Base-by-base conservation (phyloP, 2,797 vertebrate genomes). In the Brachyalestes nurse region DNA sequence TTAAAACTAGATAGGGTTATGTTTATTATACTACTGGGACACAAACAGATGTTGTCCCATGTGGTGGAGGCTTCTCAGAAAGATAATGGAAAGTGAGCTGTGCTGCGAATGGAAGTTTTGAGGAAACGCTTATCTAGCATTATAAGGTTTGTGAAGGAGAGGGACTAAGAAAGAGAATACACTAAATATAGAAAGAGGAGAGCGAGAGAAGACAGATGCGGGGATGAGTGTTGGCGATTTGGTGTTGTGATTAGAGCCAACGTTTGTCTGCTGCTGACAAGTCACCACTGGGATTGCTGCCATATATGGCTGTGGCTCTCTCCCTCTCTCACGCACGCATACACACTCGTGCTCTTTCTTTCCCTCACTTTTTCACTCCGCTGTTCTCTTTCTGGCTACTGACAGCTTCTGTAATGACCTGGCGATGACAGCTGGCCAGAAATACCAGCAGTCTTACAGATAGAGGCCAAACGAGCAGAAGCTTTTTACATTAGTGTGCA, bases 341-440 rank as follows among this genome's bases (percentile, higher is more conserved):
- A 19, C 55, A 3, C 25, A 14, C 65, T 61, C 53, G n/a, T 8
- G 0, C 49, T 73, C 53, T 70, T 13, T 64, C 70, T 62, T 25
- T 67, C 28, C 14, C 5, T 72, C 38, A 0, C 45, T 75, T 67
- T 84, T 49, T 84, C 21, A 79, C 25, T 51, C 12, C 57, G 70
- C 58, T 40, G 16, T 21, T 65, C 55, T 61, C 58, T 55, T 75
- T 25, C 61, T 77, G 38, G 23, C 55, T 83, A 61, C 71, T 65
- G 21, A 38, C 81, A 78, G 34, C 75, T 6, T 12, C 77, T 49
- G 6, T 89, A 88, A 89, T 89, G 80, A 87, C 40, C 42, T 6
- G 67, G 74, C 83, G 90, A 89, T 87, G 90, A 92, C 91, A 91
- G 86, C 79, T 67, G 23, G 53, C 78, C 77, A 47, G 21, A 13